A percentile compares a stretch with the other conserved stretches of the same genome.
Conservation (phyloP, 2,797 vertebrate species). For the Diglossa cyanea region DNA sequence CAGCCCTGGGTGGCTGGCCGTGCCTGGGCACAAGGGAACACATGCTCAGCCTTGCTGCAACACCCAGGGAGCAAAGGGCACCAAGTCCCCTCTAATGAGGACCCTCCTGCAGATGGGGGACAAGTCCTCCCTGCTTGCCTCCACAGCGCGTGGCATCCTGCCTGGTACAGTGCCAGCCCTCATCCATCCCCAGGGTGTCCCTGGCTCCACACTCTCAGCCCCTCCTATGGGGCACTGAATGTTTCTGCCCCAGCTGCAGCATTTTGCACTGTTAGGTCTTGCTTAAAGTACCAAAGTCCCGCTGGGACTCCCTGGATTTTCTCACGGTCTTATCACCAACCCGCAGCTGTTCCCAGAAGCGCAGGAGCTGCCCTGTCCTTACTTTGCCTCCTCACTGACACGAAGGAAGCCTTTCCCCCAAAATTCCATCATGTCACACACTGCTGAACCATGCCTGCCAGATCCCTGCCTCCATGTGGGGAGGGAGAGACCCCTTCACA, state of each 20-base stretch:
- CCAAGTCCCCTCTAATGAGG: not conserved
- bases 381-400: not conserved
- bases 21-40: rapidly evolving
- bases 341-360: not conserved
- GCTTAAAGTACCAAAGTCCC: not conserved
- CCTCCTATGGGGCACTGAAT: rapidly evolving
- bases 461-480: not conserved
- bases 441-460: not conserved
- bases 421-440: not conserved
- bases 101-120: not conserved
- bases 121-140: not conserved
- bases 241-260: not conserved
- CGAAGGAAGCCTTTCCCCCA: not conserved
- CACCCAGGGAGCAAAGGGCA: not conserved
- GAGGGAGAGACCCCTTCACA: not conserved
- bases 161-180: not conserved
- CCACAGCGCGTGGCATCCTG: rapidly evolving
- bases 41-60: rapidly evolving
- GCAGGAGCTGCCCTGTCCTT: not conserved
- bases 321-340: not conserved
- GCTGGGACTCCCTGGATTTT: not conserved
- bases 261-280: not conserved
- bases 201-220: not conserved
- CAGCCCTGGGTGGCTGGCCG: not conserved
- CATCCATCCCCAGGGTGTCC: not conserved